Base-by-base conservation (phyloP, 1,140 invertebrate species). In the Temnothorax longispinosus region DNA sequence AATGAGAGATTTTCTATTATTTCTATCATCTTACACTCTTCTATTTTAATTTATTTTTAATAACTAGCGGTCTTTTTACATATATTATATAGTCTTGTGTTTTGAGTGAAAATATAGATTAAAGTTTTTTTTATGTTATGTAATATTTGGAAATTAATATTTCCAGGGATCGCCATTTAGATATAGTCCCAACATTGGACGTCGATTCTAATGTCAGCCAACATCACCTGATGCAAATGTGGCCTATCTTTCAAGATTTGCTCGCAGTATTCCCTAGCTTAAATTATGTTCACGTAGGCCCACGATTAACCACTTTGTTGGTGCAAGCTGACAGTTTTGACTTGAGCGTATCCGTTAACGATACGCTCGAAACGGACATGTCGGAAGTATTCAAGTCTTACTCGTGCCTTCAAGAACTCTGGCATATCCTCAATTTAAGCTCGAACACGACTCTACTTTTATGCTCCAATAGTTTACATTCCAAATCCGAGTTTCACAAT, bases 221-320 rank as follows among this genome's bases (percentile, higher is more conserved):
- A 89, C 95, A 96, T 86, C 96, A 96, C 88, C 86, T 97, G n/a
- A 87, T 94, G 11, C 95, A 95, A 78, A 96, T 97, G 93, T 97
- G 96, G 94, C 94, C 95, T 47, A 92, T 95, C 47, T 96, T 97
- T 81, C 96, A 96, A 93, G 96, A 96, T 90, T 94, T 96, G 64
- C 54, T 95, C 44, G 93, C 94, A 52, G 94, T 93, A 35, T 95
- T 95, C 89, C 94, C 95, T 32, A 95, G 93, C 87, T 91, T 96
- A 60, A 96, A 95, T 95, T 96, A 96, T 90, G 95, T 97, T 54
- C 96, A 97, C 86, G 94, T 97, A 44, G 97, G 97, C 7, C 96
- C 97, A 13, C 94, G 96, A 92, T 91, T 97, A 44, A 96, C 96
- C 50, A 96, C 94, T 90, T 92, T 97, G n/a, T 92, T 97, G 32